A percentile compares a stretch with the other conserved stretches of the same genome.
Conservation (phyloP, 2,113 vertebrate genomes). For the Ploceus nigricollis region DNA sequence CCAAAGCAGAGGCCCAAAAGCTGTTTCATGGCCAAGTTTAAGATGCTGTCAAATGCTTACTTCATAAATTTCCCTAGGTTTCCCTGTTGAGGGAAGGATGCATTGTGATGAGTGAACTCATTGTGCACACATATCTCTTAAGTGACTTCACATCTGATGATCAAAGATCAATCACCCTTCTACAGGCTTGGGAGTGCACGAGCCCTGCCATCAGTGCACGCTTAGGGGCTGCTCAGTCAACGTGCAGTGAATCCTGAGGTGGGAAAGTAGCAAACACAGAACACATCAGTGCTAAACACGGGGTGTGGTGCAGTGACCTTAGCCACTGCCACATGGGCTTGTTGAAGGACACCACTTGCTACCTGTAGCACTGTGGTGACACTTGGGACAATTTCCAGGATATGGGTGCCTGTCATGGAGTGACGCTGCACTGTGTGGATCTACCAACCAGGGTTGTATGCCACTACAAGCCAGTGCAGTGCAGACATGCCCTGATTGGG, state of each 20-base stretch:
- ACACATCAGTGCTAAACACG: rapidly evolving
- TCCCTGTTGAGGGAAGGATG: neutral
- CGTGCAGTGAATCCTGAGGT: neutral
- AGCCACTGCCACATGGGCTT: neutral
- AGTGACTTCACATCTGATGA: neutral
- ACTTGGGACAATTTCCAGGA: neutral
- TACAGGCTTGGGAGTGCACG: neutral
- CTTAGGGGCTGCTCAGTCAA: neutral
- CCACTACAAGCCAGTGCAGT: neutral
- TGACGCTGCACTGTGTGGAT: neutral
- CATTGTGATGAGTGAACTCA: neutral
- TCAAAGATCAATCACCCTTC: neutral
- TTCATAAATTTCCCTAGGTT: neutral
- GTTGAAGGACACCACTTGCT: neutral
- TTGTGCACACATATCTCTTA: neutral
- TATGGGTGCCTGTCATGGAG: neutral
- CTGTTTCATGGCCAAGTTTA: neutral
- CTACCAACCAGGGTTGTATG: neutral
- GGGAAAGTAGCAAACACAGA: neutral
- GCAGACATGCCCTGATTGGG: rapidly evolving
- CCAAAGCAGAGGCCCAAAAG: neutral
- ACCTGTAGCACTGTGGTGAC: neutral
- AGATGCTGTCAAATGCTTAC: neutral
- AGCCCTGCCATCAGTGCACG: neutral
- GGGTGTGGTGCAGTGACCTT: neutral